Evolutionary conservation across 2,113 vertebrate genomes (phyloP).

Genomic region (Elanus axillaris): DNA sequence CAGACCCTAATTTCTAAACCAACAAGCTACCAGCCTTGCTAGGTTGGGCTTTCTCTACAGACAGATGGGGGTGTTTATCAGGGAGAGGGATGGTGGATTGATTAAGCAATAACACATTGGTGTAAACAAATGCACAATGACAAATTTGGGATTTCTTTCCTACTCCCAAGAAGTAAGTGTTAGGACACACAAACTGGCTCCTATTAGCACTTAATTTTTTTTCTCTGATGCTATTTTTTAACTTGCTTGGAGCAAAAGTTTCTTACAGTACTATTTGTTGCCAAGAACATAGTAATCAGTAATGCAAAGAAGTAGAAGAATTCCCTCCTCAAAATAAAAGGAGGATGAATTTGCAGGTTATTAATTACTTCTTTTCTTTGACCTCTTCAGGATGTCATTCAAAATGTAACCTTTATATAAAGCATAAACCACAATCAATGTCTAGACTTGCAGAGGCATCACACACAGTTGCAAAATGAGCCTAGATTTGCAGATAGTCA

Average conservation of each 20-base stretch:
- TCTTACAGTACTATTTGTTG: background rate
- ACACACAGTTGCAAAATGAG: background rate
- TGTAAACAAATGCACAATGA: conserved; percentile 5
- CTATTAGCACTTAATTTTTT: background rate
- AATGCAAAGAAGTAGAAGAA: background rate
- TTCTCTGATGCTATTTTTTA: background rate
- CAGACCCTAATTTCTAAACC: background rate
- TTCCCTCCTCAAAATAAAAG: background rate
- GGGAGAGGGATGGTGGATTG: background rate
- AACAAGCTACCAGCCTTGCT: background rate
- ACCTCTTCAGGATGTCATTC: background rate
- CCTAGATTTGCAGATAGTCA: background rate
- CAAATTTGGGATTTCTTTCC: conserved; percentile 1
- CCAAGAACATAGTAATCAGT: background rate
- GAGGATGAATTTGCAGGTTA: background rate
- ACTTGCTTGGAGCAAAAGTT: background rate
- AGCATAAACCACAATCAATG: background rate
- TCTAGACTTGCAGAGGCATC: background rate
- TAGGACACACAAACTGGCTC: background rate
- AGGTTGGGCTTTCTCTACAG: background rate
- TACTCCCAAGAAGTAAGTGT: background rate
- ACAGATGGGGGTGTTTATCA: background rate
- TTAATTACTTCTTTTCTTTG: background rate
- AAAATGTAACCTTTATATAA: background rate
- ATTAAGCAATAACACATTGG: background rate